phyloP scores from a whole-genome alignment of 1,140 invertebrate species.

The Drosophila biarmipes region DNA sequence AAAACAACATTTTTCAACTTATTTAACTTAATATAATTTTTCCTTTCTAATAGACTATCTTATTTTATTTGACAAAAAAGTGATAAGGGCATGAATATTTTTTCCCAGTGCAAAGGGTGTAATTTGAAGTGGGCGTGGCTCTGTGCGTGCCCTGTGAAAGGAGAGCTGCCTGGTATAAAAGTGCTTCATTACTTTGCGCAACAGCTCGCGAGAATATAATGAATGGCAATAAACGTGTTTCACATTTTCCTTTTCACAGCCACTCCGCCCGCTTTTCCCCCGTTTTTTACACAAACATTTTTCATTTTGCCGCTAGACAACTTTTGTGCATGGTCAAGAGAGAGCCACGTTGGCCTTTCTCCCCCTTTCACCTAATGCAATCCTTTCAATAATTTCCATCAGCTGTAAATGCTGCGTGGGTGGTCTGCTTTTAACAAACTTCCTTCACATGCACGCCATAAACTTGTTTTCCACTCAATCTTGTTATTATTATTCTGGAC shows the following conservation, averaged over 20 bases:
- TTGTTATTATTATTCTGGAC: conserved; percentile 24
- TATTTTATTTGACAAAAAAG: not conserved
- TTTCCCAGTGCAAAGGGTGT: conserved; percentile 1
- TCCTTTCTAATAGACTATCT: no score
- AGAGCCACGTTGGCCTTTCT: conserved; percentile 10
- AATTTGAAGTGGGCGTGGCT: not conserved
- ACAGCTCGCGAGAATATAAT: conserved; percentile 82
- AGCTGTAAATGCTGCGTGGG: conserved; percentile 9
- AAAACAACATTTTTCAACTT: no score
- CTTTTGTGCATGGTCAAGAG: conserved; percentile 48
- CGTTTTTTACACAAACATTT: conserved; percentile 42
- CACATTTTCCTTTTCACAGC: conserved; percentile 69
- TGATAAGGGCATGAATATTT: not conserved
- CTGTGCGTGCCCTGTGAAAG: conserved; percentile 46
- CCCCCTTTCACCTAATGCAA: conserved; percentile 35
- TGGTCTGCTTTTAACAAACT: not conserved
- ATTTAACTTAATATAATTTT: no score
- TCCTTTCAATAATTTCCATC: conserved; percentile 39
- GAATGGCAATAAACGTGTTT: conserved; percentile 83
- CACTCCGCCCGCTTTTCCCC: conserved; percentile 15
- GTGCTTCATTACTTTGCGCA: conserved; percentile 83
- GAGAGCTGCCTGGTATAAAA: conserved; percentile 59
- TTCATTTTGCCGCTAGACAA: conserved; percentile 50
- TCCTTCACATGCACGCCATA: conserved; percentile 5
- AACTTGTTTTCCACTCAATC: conserved; percentile 21